Evolutionary conservation across 2,797 vertebrate species (phyloP), one percentile per base, ranked within the genome.

Genomic region (Chelidonichthys spinosus): DNA sequence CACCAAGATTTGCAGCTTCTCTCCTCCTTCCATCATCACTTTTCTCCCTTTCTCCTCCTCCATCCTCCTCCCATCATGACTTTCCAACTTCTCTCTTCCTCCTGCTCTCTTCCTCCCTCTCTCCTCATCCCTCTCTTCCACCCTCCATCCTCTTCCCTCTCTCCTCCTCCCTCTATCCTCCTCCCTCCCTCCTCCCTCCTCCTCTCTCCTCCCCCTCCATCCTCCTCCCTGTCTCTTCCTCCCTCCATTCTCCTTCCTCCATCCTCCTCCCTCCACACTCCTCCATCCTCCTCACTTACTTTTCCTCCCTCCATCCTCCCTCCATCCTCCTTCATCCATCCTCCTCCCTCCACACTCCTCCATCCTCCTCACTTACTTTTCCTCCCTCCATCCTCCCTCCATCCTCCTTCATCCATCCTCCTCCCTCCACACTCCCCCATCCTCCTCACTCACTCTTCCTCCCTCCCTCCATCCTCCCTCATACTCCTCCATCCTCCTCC

Each of bases 391-490:
- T 25, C 25, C 25, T 25, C 25, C 25, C 25, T n/a, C 25, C 25
- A 25, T 25, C 25, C 25, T 25, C 25, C 25, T 25, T 53, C 11
- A 18, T 50, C 49, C 11, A 8, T 62, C 33, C 11, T 55, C n/a
- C n/a, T n/a, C n/a, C 60, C 32, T 69, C 64, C 25, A 33, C n/a
- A n/a, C n/a, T n/a, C 25, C 25, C 25, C 25, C 25, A 25, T 25
- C 25, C 25, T 25, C 25, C 25, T 25, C 25, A 25, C 25, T 53
- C 11, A 18, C 55, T 54, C 11, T 11, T 62, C 33, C 11, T 55
- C 49, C 33, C 11, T 55, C 49, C 60, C 32, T 69, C 64, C 25
- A 33, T 52, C 63, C 49, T 40, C 33, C 50, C 37, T n/a, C n/a
- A n/a, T n/a, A n/a, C n/a, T n/a, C n/a, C n/a, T 42, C 43, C 13